Percentiles rank a stretch among this genome's conserved stretches.
phyloP scores from a whole-genome alignment of 2,113 vertebrate species.

The Speoplatyrhinus poulsoni region DNA sequence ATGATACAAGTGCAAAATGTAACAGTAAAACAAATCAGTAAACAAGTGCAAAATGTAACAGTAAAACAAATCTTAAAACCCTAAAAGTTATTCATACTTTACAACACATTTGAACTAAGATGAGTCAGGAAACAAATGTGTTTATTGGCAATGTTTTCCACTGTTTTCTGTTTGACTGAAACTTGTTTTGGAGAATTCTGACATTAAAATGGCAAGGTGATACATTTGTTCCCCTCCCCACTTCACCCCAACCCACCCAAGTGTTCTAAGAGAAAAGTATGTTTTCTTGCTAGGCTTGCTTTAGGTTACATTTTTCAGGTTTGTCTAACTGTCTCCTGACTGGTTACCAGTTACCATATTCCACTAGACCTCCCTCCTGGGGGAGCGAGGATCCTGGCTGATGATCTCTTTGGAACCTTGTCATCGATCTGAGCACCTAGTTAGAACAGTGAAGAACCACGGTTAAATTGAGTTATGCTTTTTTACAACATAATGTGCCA shows the following conservation, averaged over 20 bases:
- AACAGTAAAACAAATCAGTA: constrained; percentile 73
- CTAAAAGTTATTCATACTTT: too few relatives aligned
- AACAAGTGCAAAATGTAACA: not conserved
- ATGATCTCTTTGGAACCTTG: constrained; percentile 92
- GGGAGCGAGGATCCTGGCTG: constrained; percentile 91
- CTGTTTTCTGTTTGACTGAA: constrained; percentile 30
- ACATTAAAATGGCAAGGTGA: constrained; percentile 33
- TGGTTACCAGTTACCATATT: constrained; percentile 85
- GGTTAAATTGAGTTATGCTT: constrained; percentile 36
- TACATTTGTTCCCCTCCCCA: constrained; percentile 22
- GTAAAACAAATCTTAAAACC: not conserved
- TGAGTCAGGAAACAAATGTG: constrained; percentile 32
- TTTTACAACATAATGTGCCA: not conserved
- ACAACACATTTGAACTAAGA: constrained; percentile 7
- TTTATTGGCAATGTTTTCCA: constrained; percentile 15
- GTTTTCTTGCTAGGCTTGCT: constrained; percentile 38
- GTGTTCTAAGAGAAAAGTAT: constrained; percentile 41
- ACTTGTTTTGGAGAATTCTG: constrained; percentile 25
- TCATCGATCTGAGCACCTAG: constrained; percentile 94
- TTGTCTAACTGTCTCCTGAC: not conserved
- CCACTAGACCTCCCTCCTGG: constrained; percentile 93
- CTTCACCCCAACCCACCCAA: constrained; percentile 33
- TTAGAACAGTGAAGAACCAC: constrained; percentile 20
- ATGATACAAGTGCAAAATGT: constrained; percentile 76
- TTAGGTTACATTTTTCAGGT: constrained; percentile 17